phyloP scores from a whole-genome alignment of 2,113 vertebrate species.

The Lepus timidus region DNA sequence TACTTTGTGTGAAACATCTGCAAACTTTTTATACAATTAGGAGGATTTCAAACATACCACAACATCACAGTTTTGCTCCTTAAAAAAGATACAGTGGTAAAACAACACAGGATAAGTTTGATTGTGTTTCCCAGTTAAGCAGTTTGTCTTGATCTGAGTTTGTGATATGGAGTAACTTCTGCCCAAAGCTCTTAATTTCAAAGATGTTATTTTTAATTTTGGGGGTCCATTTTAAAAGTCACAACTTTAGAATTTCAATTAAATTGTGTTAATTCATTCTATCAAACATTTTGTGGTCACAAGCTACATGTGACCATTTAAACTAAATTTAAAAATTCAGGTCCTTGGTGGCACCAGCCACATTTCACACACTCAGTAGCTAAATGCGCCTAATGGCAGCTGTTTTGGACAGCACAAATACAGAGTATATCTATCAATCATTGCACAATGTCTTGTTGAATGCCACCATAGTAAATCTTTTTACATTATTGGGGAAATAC shows the following conservation, averaged over 20 bases:
- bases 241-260: conserved; percentile 45
- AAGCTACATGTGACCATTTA: background rate
- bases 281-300: background rate
- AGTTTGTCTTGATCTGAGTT: conserved; percentile 48
- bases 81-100: background rate
- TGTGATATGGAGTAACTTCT: conserved; percentile 66
- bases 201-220: background rate
- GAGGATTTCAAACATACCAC: background rate
- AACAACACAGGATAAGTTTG: background rate
- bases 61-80: background rate
- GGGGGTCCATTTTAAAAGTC: conserved; percentile 35
- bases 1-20: background rate
- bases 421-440: background rate
- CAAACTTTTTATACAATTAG: background rate
- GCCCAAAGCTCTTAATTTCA: conserved; percentile 49
- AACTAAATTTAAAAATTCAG: conserved; percentile 1
- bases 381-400: background rate
- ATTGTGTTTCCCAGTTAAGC: conserved; percentile 43
- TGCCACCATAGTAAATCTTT: background rate
- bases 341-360: background rate
- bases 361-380: background rate
- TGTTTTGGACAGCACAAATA: background rate
- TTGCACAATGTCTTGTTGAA: background rate
- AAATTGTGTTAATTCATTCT: conserved; percentile 49
- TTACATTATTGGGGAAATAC: background rate